These are phyloP conservation scores for Pseudoatta argentina DNA, from an alignment of 1,140 invertebrate genomes.

Conservation along the genomic window DNA sequence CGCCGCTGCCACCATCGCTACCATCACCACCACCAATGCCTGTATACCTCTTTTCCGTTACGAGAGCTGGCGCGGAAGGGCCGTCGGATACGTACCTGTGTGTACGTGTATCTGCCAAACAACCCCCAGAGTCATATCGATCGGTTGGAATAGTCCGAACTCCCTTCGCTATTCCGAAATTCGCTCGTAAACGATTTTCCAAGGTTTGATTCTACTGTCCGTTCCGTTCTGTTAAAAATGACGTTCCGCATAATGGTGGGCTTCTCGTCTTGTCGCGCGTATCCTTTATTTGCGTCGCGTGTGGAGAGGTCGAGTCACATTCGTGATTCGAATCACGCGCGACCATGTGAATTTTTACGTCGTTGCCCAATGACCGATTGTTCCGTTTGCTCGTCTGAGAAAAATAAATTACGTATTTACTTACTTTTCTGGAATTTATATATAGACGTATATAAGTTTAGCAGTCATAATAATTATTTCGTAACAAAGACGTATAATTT, in stretches of 20 bases:
- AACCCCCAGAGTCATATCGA: constrained; percentile 82
- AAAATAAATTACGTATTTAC: not conserved
- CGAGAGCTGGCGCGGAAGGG: constrained; percentile 33
- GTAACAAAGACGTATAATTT: constrained; percentile 24
- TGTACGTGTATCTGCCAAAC: constrained; percentile 76
- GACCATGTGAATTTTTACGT: constrained; percentile 37
- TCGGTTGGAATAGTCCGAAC: constrained; percentile 72
- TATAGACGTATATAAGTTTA: not conserved
- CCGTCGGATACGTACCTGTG: constrained; percentile 60
- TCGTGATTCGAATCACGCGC: constrained; percentile 41
- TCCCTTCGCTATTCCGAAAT: constrained; percentile 70
- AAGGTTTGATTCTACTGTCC: constrained; percentile 43
- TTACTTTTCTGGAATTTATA: not conserved
- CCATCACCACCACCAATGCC: constrained; percentile 28
- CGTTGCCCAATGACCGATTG: not conserved
- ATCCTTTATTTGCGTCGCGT: constrained; percentile 13
- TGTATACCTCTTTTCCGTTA: constrained; percentile 61
- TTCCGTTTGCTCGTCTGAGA: not conserved
- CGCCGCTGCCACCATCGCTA: too few species aligned
- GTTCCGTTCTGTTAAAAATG: constrained; percentile 12
- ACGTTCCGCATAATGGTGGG: not conserved
- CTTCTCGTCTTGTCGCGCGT: constrained; percentile 5
- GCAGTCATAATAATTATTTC: not conserved
- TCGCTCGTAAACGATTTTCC: constrained; percentile 67
- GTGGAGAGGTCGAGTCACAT: not conserved